Base-by-base conservation (phyloP, 2,888 invertebrate genomes). In the Elegia similella region DNA sequence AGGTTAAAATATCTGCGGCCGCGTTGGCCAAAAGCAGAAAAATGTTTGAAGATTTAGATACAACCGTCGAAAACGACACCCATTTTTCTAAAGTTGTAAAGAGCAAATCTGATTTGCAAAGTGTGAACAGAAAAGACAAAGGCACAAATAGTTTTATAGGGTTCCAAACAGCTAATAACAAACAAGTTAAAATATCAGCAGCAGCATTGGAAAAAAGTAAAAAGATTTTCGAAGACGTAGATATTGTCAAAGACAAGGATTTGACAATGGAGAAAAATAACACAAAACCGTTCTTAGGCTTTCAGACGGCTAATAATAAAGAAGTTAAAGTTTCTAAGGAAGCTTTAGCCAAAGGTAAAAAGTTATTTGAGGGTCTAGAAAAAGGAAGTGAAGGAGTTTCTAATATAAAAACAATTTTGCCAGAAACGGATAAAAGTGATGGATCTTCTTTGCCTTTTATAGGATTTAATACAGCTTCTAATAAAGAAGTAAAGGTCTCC, bases 261-360 rank as follows among this genome's bases (percentile, higher is more conserved):
- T 0, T 38, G 12, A 0, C 5, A 38, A 12, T 38, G 0, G 38
- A 38, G 10, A 17, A 46, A 29, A 46, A 23, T 46, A 46, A 0
- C 7, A 12, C 10, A 48, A 46, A 23, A 12, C 38, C 34, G 12
- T 66, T 64, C 34, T 58, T 60, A 62, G 72, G 76, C 10, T 85
- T 86, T 61, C 68, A 80, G 64, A 82, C 81, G 0, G 82, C 78
- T n/a, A 78, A 66, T 62, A 81, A 82, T 12, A 81, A 81, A 64
- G 58, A 63, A 23, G 69, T 83, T 0, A 57, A 48, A n/a, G 55
- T 85, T 46, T 80, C 83, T 5, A 72, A 82, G 68, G 69, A 81
- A 59, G 73, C 80, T 15, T 63, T 88, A 42, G 68, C 47, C 7
- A 29, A 47, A 47, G 30, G 47, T 13, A 47, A 30, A 13, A 13